Percentiles rank a stretch among this genome's conserved stretches.
These are phyloP conservation scores for Amphiura filiformis DNA, from an alignment of 35 echinoderm and acorn worm genomes.

Conservation along the genomic window DNA sequence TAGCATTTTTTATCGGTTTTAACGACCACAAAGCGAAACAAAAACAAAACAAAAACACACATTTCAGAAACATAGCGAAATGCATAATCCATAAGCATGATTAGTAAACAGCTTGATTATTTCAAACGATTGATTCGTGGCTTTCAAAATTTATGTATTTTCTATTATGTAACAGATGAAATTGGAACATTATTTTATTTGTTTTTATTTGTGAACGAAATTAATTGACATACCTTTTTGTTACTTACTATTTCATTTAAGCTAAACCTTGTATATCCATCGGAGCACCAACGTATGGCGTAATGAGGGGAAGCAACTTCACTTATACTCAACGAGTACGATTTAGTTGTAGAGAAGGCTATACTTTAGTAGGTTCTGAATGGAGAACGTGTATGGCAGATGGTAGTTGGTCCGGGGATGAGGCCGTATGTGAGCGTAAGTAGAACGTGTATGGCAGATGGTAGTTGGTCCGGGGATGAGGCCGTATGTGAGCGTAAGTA, in stretches of 20 bases:
- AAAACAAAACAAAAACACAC: too few relatives aligned
- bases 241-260: not conserved
- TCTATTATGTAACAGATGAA: too few relatives aligned
- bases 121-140: too few relatives aligned
- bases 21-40: too few relatives aligned
- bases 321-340: slow-evolving; percentile 5
- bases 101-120: too few relatives aligned
- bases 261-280: slow-evolving; percentile 17
- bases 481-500: slow-evolving; percentile 24
- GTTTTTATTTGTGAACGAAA: not conserved
- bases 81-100: too few relatives aligned
- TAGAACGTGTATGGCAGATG: slow-evolving; percentile 17
- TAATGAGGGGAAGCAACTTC: slow-evolving; percentile 32
- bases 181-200: too few relatives aligned
- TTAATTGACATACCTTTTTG: not conserved
- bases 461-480: slow-evolving; percentile 37
- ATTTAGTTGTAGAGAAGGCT: slow-evolving; percentile 30
- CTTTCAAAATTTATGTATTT: too few relatives aligned
- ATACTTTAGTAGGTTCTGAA: slow-evolving; percentile 22
- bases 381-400: slow-evolving; percentile 25
- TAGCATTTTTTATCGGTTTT: too few relatives aligned
- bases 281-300: slow-evolving; percentile 1
- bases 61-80: too few relatives aligned
- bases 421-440: slow-evolving; percentile 22
- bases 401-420: slow-evolving; percentile 40